These are phyloP conservation scores for Phoenicopterus ruber DNA, from an alignment of 2,113 vertebrate species.

Conservation along the genomic window DNA sequence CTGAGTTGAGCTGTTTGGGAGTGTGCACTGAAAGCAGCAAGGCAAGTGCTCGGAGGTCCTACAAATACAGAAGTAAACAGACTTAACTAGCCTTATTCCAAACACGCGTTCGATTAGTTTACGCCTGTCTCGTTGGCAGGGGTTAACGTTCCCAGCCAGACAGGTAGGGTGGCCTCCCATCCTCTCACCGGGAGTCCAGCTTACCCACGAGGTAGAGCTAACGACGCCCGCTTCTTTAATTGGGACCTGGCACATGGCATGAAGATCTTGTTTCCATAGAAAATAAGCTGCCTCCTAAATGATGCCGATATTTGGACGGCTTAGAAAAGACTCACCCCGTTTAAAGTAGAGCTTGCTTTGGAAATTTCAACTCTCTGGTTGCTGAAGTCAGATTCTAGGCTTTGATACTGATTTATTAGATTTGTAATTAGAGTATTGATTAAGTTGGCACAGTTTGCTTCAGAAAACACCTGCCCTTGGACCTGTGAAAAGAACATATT, in stretches of 20 bases:
- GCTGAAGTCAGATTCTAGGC: conserved; percentile 87
- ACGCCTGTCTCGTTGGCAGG: too few species aligned
- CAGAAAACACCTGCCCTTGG: conserved; percentile 93
- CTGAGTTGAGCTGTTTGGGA: conserved; percentile 87
- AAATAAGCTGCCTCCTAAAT: neutral
- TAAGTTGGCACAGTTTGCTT: conserved; percentile 92
- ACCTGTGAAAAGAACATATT: conserved; percentile 68
- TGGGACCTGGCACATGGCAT: neutral
- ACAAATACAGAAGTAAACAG: neutral
- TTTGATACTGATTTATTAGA: conserved; percentile 93
- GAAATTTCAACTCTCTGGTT: conserved; percentile 88
- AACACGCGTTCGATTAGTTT: neutral
- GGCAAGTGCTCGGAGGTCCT: conserved; percentile 93
- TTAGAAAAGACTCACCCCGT: conserved; percentile 81
- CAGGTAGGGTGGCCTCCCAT: neutral
- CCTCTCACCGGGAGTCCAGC: neutral
- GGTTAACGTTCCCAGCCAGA: neutral
- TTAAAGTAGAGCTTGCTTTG: conserved; percentile 93
- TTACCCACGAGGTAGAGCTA: too few species aligned
- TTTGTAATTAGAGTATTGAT: conserved; percentile 91
- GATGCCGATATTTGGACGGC: fast-evolving
- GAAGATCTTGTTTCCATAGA: neutral
- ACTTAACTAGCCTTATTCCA: neutral
- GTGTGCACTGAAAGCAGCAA: conserved; percentile 93
- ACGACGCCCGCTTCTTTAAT: neutral